phyloP scores from a whole-genome alignment of 2,797 vertebrate species.

The Acestrorhynchus altus region DNA sequence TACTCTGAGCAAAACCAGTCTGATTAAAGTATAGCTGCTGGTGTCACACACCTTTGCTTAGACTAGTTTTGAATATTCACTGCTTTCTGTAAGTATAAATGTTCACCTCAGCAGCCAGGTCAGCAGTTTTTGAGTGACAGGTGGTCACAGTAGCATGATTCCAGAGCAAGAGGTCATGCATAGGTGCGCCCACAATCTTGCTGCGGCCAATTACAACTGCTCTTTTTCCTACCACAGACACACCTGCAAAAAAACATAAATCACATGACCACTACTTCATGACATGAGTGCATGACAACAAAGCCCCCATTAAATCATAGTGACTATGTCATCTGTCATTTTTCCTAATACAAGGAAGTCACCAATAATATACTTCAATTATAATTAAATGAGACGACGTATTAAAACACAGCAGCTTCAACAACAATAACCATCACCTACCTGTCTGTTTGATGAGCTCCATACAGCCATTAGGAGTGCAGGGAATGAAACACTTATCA shows the following conservation, averaged over 20 bases:
- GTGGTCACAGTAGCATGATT: slow-evolving; percentile 95
- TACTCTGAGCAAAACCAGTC: too few relatives aligned
- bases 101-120: slow-evolving; percentile 88
- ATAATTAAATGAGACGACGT: not conserved
- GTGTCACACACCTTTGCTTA: too few relatives aligned
- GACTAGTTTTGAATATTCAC: not conserved
- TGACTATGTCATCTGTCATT: too few relatives aligned
- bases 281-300: not conserved
- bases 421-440: slow-evolving; percentile 56
- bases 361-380: not conserved
- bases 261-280: not conserved
- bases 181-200: slow-evolving; percentile 97
- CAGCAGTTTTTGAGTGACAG: slow-evolving; percentile 92
- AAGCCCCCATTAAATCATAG: not conserved
- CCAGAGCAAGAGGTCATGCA: slow-evolving; percentile 97
- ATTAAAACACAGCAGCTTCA: too few relatives aligned
- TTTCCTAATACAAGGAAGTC: not conserved
- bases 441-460: slow-evolving; percentile 94
- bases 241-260: slow-evolving; percentile 70
- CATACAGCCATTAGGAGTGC: slow-evolving; percentile 97
- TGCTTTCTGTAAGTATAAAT: not conserved
- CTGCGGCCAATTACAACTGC: slow-evolving; percentile 96
- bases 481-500: slow-evolving; percentile 93
- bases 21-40: too few relatives aligned
- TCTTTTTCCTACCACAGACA: slow-evolving; percentile 88